A percentile compares a stretch with the other conserved stretches of the same genome.
Evolutionary conservation across 2,113 vertebrate species (phyloP).

Genomic region (Leuciscus idus): DNA sequence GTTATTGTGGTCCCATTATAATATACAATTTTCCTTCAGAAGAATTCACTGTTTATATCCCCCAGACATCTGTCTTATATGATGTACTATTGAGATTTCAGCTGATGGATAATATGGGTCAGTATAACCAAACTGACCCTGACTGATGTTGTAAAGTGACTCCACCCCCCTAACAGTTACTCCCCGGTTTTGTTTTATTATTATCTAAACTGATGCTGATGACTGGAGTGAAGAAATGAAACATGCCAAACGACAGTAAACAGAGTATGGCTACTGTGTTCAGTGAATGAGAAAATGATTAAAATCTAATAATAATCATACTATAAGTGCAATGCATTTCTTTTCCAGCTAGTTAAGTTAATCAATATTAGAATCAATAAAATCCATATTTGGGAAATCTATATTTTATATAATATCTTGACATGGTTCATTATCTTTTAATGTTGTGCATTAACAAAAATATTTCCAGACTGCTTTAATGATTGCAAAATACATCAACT

Average conservation of each 20-base stretch:
- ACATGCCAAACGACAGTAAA: background rate
- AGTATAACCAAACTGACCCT: constrained; percentile 2
- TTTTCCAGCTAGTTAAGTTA: background rate
- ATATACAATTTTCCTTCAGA: background rate
- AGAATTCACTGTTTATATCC: background rate
- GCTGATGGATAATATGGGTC: background rate
- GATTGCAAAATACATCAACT: background rate
- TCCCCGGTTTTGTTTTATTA: background rate
- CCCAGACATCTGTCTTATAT: background rate
- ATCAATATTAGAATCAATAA: background rate
- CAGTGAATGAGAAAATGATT: background rate
- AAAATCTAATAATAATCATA: background rate
- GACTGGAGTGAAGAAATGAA: background rate
- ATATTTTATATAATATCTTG: background rate
- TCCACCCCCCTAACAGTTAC: background rate
- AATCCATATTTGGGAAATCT: background rate
- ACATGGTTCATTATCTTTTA: background rate
- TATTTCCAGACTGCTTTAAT: background rate
- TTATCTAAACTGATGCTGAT: background rate
- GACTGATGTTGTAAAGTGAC: background rate
- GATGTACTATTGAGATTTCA: background rate
- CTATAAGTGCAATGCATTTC: background rate
- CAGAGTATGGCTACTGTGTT: background rate
- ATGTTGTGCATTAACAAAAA: background rate
- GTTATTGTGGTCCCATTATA: background rate